phyloP scores from a whole-genome alignment of 2,888 invertebrate species.

The Melieria omissa region DNA sequence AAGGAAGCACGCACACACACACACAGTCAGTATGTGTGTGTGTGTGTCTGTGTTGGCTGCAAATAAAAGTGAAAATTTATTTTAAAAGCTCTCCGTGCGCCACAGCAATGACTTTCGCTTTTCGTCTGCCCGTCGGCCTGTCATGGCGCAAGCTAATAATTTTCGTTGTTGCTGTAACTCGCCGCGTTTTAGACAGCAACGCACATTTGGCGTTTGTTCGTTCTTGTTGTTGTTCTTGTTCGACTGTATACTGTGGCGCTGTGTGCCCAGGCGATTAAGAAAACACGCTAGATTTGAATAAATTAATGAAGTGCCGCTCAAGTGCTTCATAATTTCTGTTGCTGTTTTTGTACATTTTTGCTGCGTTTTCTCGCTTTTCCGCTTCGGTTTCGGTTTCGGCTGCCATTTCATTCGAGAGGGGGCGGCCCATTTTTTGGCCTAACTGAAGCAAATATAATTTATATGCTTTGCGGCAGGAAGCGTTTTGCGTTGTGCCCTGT shows the following conservation, averaged over 20 bases:
- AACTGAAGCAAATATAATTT: slow-evolving; percentile 38
- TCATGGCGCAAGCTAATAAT: background rate
- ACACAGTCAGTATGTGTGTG: background rate
- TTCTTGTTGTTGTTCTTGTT: background rate
- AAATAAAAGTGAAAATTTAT: background rate
- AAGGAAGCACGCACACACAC: background rate
- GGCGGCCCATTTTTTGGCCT: background rate
- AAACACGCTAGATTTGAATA: slow-evolving; percentile 43
- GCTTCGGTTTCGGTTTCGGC: slow-evolving; percentile 19
- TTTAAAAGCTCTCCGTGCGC: background rate
- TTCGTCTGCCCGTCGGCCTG: background rate
- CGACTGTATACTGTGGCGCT: background rate
- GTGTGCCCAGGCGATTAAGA: slow-evolving; percentile 16
- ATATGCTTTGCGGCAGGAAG: slow-evolving; percentile 53
- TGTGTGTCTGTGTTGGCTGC: no score
- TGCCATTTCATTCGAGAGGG: background rate
- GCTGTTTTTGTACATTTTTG: background rate
- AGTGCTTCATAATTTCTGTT: slow-evolving; percentile 42
- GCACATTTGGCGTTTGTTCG: background rate
- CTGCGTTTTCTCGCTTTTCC: slow-evolving; percentile 7
- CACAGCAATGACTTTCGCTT: slow-evolving; percentile 28
- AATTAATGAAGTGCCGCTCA: slow-evolving; percentile 49
- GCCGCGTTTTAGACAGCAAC: background rate
- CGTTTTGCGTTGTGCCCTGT: slow-evolving; percentile 33
- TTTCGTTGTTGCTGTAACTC: background rate